Base-by-base conservation (phyloP, 2,888 invertebrate species). In the Dioctria linearis region DNA sequence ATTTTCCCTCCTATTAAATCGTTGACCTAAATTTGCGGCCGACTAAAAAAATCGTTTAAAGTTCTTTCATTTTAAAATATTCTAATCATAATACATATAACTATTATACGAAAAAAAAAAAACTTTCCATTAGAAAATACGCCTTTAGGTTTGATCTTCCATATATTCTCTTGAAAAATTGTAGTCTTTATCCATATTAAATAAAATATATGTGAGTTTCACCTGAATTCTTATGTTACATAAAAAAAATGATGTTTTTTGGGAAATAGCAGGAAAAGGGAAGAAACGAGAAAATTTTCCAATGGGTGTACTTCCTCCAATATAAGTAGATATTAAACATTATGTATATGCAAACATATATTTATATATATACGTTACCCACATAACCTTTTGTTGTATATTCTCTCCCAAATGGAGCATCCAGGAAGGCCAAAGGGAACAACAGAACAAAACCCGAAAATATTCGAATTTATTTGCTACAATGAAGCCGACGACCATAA, bases 401-500 rank as follows among this genome's bases (percentile, higher is more conserved):
- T 25, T 25, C 9, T 8, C 54, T 54, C 54, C 49, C 39, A 69
- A 69, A 46, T 69, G 69, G 69, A 69, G 39, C 51, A 69, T 69
- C 59, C 25, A 37, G 46, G 3, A 49, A 4, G 39, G 39, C 49
- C 11, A 42, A 42, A 49, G 65, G 5, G 42, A 65, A 4, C 40
- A 13, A n/a, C 51, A 69, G 69, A 69, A 69, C 69, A 69, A 69
- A 69, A 69, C 69, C 69, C 49, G 49, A 69, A 69, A 69, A 69
- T 69, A 69, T 69, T 69, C 69, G 69, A 69, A 69, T 69, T 69
- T 69, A 69, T 51, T 69, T 69, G 69, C 69, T 51, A 51, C 69
- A 69, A 69, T 69, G 69, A 69, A 51, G 69, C 69, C 69, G 69
- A 69, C 69, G 69, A 51, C 69, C 69, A 69, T 69, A 69, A 69